phyloP scores from a whole-genome alignment of 1,140 invertebrate genomes.

The Zelostemma sp. region DNA sequence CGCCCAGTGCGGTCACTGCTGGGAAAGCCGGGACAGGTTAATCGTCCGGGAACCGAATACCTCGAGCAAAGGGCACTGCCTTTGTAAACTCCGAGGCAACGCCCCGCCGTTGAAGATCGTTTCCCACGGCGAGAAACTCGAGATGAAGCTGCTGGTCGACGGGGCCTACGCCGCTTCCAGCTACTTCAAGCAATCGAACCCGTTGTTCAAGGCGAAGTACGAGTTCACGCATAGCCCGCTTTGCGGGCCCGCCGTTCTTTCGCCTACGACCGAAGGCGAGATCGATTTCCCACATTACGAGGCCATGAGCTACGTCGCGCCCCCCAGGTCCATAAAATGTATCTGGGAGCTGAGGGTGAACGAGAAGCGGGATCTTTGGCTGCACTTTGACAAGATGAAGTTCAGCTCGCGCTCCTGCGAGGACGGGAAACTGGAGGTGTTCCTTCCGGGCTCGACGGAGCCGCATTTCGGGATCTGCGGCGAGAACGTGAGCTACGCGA shows the following conservation, averaged over 20 bases:
- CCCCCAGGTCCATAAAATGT: conserved; percentile 83
- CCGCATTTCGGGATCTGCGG: conserved; percentile 85
- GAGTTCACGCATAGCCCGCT: conserved; percentile 90
- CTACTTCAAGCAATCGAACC: conserved; percentile 87
- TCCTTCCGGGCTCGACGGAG: conserved; percentile 76
- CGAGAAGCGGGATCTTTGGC: conserved; percentile 84
- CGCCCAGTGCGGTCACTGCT: conserved; percentile 83
- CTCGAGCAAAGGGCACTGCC: conserved; percentile 68
- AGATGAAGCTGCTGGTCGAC: conserved; percentile 84
- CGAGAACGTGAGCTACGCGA: conserved; percentile 82
- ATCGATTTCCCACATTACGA: conserved; percentile 88
- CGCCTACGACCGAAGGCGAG: conserved; percentile 83
- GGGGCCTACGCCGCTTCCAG: conserved; percentile 83
- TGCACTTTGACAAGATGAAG: conserved; percentile 88
- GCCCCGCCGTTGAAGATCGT: conserved; percentile 75
- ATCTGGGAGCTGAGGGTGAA: conserved; percentile 89
- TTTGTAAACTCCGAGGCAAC: conserved; percentile 71
- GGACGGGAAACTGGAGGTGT: conserved; percentile 87
- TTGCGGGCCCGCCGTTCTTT: conserved; percentile 84
- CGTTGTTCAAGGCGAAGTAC: conserved; percentile 86
- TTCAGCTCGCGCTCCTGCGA: conserved; percentile 85
- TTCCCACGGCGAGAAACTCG: conserved; percentile 81
- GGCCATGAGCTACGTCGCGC: conserved; percentile 81
- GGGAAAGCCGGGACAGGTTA: conserved; percentile 84
- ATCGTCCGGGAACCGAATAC: conserved; percentile 78